Evolutionary conservation across 2,113 vertebrate genomes (phyloP), one percentile per base, ranked within the genome.

Genomic region (Brachypteracias leptosomus): DNA sequence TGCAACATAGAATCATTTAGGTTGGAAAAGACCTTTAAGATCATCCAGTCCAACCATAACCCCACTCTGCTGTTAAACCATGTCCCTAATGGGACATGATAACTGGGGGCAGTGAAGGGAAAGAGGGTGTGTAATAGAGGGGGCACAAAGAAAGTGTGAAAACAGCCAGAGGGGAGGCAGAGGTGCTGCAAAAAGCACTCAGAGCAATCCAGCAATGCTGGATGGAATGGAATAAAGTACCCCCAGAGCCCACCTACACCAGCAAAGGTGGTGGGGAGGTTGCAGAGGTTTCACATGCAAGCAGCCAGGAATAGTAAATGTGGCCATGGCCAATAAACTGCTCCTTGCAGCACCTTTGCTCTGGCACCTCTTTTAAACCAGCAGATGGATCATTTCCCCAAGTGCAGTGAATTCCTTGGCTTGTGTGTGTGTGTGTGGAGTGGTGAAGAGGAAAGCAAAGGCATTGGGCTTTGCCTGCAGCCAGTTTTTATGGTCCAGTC

Each of bases 401-500:
- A 44, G 61, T 2, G 3, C 1, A 90, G 87, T 94, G 93, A 81
- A 95, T 89, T 89, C 81, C 7, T 93, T 52, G 70, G 61, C 36
- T 42, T 57, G 65, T 79, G 71, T 80, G 42, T n/a, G n/a, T 71
- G 47, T 13, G 65, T 63, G 84, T 62, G 61, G 33, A 86, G 77
- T 20, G 58, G 89, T 16, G 2, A 82, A 79, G 20, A 42, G 86
- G 76, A 80, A 92, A 90, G 89, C 76, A 49, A 75, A 95, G 42
- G 72, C 79, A 38, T 38, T 38, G 35, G 35, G 5, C 8, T 74
- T 92, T 88, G 88, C 92, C 94, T 68, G 55, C 85, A 94, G 90
- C 85, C 33, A 3, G 47, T 79, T 92, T 96, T 93, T 95, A 73
- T 83, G 59, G 79, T 55, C 90, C 72, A 46, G 72, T 70, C 82